Conservation (phyloP, 2,113 vertebrate genomes). For the Raja brachyura region DNA sequence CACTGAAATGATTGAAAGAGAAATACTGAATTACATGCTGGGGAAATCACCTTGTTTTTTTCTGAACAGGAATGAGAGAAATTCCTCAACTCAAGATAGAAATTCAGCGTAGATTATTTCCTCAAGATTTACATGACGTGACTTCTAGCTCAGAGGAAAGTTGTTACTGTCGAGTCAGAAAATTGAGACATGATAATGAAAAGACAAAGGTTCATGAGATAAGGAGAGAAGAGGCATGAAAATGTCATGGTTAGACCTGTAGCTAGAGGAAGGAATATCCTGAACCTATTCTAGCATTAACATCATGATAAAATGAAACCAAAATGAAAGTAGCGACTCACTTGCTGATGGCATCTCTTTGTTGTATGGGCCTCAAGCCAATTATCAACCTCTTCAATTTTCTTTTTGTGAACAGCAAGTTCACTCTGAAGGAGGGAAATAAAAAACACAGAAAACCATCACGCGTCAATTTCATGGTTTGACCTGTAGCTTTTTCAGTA, state of each 20-base stretch:
- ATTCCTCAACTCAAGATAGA: neutral
- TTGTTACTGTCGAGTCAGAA: neutral
- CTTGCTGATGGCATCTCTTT: constrained; percentile 59
- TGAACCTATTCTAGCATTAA: neutral
- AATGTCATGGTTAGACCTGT: too few species aligned
- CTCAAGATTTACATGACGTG: neutral
- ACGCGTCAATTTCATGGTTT: too few species aligned
- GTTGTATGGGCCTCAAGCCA: constrained; percentile 71
- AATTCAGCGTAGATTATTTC: neutral
- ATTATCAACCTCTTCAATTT: constrained; percentile 83
- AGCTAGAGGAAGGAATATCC: neutral
- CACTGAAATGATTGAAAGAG: neutral
- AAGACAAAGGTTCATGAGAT: too few species aligned
- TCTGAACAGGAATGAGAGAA: neutral
- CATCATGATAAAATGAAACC: neutral
- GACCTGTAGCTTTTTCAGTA: neutral
- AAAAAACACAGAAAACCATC: neutral
- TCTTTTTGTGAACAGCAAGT: constrained; percentile 93
- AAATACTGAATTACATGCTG: neutral
- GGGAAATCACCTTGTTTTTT: neutral
- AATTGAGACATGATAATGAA: neutral
- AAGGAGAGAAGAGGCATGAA: too few species aligned
- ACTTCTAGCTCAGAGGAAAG: neutral
- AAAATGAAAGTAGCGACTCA: constrained; percentile 44
- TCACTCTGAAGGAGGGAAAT: constrained; percentile 55